Base-by-base conservation (phyloP, 2,888 invertebrate species). In the Pyrgus malvae region DNA sequence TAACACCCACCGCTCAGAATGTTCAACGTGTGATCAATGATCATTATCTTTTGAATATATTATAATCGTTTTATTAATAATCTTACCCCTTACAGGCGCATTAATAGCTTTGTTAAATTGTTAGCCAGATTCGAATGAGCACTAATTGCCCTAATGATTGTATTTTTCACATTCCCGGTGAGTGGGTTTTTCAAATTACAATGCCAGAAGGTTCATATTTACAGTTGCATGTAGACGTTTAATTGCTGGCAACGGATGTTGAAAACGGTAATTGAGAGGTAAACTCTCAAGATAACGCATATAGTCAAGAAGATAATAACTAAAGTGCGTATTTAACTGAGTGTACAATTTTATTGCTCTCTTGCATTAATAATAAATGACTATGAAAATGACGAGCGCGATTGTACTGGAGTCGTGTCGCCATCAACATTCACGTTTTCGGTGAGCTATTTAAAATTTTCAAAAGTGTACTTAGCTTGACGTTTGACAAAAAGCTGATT, bases 401-500 rank as follows among this genome's bases (percentile, higher is more conserved):
- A 70, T 62, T 72, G 72, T 78, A 78, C 72, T 48, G 42, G 59
- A 49, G 4, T 37, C 60, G 49, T 59, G 56, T 63, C 60, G 58
- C 41, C 51, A 51, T 54, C 48, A 49, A 60, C 62, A 63, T 70
- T 74, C 59, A 67, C 69, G 72, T 78, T 78, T 78, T 76, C 72
- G 72, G 72, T 76, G 76, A 80, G 75, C 83, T 83, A 80, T 87
- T 86, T 80, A 67, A 83, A 80, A 80, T 65, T 78, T 84, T 78
- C 73, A 83, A 84, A 85, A 77, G 78, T 74, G 78, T 80, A 80
- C 79, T 72, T 71, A 70, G 74, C 76, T 82, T 85, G 83, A 84
- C 83, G 70, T 83, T 89, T 87, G 85, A 89, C 86, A 88, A 89
- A 81, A 90, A 90, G 90, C 87, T 90, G 90, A 89, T 90, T 90